Percentiles rank a stretch among this genome's conserved stretches.
Conservation (phyloP, 2,888 invertebrate species). For the Diaperis boleti region DNA sequence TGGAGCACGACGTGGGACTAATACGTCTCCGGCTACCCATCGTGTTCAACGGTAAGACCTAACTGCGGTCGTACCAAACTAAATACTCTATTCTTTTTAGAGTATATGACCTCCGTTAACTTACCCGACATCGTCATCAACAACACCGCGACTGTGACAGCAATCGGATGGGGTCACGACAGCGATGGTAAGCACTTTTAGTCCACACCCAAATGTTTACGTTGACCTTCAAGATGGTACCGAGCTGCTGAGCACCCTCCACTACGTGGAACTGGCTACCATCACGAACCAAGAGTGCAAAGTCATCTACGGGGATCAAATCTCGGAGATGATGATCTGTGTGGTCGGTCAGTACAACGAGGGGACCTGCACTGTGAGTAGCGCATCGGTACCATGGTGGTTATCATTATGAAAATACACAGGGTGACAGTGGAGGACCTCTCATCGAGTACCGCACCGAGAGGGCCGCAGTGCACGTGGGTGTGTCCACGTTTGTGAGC, state of each 20-base stretch:
- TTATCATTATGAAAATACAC: slow-evolving; percentile 7
- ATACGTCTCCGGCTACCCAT: slow-evolving; percentile 7
- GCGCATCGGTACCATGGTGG: slow-evolving; percentile 5
- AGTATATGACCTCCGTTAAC: neutral
- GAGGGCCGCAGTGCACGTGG: slow-evolving; percentile 25
- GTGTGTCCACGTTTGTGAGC: slow-evolving; percentile 14
- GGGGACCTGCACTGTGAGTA: neutral
- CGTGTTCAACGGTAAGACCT: slow-evolving; percentile 12
- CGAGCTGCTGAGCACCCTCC: neutral
- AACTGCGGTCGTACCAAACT: neutral
- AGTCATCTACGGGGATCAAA: neutral
- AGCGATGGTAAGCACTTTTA: slow-evolving; percentile 1
- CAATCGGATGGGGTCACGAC: slow-evolving; percentile 18
- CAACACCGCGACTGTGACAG: neutral
- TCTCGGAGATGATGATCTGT: neutral
- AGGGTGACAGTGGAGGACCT: slow-evolving; percentile 32
- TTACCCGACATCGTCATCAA: neutral
- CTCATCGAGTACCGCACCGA: slow-evolving; percentile 15
- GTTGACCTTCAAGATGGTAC: neutral
- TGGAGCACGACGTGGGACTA: slow-evolving; percentile 18
- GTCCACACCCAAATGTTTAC: neutral
- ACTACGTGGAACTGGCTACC: neutral
- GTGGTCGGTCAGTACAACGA: neutral
- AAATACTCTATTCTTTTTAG: neutral
- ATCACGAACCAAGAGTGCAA: neutral